Evolutionary conservation across 2,797 vertebrate species (phyloP).

Genomic region (Chromobotia macracanthus): DNA sequence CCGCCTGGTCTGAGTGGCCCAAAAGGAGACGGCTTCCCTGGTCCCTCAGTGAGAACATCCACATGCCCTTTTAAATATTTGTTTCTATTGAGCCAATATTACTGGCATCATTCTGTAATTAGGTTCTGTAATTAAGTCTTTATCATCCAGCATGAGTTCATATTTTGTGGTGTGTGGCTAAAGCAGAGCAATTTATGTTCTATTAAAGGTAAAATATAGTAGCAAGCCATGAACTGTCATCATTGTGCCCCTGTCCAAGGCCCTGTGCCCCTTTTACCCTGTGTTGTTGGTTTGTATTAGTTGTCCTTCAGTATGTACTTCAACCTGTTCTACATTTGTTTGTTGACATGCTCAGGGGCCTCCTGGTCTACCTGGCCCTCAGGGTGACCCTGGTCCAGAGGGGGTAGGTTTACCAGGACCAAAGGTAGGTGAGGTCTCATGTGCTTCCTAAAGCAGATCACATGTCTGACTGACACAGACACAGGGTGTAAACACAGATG

Average conservation of each 20-base stretch:
- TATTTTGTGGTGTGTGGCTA: background rate
- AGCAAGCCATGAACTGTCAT: no score
- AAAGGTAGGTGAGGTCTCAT: slow-evolving; percentile 75
- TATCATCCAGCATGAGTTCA: background rate
- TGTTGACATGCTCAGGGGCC: slow-evolving; percentile 73
- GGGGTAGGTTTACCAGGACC: slow-evolving; percentile 84
- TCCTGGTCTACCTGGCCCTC: slow-evolving; percentile 82
- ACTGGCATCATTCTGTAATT: no score
- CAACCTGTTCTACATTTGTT: background rate
- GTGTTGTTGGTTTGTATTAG: no score
- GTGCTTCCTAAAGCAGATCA: background rate
- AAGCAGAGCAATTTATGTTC: no score
- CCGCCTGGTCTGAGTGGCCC: slow-evolving; percentile 80
- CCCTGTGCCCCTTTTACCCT: no score
- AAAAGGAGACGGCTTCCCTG: slow-evolving; percentile 88
- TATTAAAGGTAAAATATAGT: background rate
- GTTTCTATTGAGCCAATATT: background rate
- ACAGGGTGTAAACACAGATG: background rate
- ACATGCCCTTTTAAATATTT: background rate
- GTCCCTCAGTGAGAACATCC: slow-evolving; percentile 77
- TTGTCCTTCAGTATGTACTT: no score
- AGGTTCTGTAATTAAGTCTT: no score
- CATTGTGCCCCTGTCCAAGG: no score
- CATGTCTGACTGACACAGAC: background rate
- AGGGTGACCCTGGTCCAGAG: slow-evolving; percentile 82